phyloP scores from a whole-genome alignment of 2,113 vertebrate genomes.

The Loxodonta africana region DNA sequence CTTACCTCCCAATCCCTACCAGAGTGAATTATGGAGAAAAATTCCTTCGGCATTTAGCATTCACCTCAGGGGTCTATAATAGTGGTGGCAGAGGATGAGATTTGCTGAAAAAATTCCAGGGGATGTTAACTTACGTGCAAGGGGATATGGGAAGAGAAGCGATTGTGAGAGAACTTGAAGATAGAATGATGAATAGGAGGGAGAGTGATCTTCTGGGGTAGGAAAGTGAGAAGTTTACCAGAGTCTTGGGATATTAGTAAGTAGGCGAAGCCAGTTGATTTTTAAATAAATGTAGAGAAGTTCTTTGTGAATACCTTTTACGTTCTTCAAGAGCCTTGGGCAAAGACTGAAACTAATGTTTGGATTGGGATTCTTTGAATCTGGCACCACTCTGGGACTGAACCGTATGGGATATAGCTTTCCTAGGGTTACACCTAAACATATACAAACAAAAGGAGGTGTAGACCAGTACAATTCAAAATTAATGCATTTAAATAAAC shows the following conservation, averaged over 20 bases:
- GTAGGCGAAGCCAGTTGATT: neutral
- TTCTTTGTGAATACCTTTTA: neutral
- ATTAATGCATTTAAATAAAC: conserved; percentile 6
- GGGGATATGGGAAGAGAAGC: neutral
- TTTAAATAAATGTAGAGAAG: neutral
- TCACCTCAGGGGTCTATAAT: neutral
- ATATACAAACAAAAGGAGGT: neutral
- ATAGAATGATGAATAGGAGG: neutral
- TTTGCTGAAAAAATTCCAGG: neutral
- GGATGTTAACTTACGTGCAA: neutral
- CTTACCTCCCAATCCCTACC: neutral
- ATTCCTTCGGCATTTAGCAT: neutral
- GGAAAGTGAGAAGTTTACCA: neutral
- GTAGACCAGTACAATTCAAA: conserved; percentile 19
- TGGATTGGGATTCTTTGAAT: conserved; percentile 29
- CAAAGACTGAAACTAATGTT: neutral
- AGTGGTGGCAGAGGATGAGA: neutral
- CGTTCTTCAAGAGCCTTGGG: conserved; percentile 14
- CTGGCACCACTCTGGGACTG: neutral
- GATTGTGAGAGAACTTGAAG: neutral
- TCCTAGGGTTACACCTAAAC: neutral
- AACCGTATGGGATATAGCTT: neutral
- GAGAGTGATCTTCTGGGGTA: neutral
- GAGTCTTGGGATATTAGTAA: conserved; percentile 14
- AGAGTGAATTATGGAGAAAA: neutral